A percentile compares a stretch with the other conserved stretches of the same genome.
Conservation (phyloP, 2,888 invertebrate species). For the Clunio marinus region DNA sequence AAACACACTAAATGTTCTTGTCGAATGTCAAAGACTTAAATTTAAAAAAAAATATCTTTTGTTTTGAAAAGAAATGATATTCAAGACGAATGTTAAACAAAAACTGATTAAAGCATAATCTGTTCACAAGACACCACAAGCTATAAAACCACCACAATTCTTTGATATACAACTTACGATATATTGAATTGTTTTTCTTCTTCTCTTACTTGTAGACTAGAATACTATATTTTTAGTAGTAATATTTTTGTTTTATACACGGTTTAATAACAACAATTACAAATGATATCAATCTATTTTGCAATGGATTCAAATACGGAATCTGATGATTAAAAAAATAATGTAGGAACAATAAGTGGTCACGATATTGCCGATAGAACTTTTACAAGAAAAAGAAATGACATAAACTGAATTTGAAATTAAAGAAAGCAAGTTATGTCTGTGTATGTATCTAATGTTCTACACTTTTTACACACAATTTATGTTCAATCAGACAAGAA, state of each 20-base stretch:
- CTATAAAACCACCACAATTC: conserved; percentile 2
- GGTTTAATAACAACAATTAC: neutral
- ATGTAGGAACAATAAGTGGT: neutral
- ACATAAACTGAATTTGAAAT: too few species aligned
- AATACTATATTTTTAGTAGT: neutral
- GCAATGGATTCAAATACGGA: conserved; percentile 5
- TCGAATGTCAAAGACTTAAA: conserved; percentile 36
- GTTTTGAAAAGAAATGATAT: neutral
- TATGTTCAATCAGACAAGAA: conserved; percentile 16
- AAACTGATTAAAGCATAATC: neutral
- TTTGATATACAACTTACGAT: too few species aligned
- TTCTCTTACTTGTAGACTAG: neutral
- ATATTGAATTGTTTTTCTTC: neutral
- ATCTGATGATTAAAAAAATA: neutral
- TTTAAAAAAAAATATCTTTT: neutral
- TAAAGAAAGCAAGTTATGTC: conserved; percentile 1
- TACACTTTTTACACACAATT: conserved; percentile 9
- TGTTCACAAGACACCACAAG: conserved; percentile 15
- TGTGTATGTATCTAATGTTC: neutral
- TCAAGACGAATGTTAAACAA: neutral
- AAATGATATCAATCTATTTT: conserved; percentile 5
- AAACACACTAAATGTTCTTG: conserved; percentile 28
- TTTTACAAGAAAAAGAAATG: too few species aligned
- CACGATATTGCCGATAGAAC: neutral
- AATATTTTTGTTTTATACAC: neutral